phyloP scores from a whole-genome alignment of 2,797 vertebrate species.

The Notoglanidium macrostoma region DNA sequence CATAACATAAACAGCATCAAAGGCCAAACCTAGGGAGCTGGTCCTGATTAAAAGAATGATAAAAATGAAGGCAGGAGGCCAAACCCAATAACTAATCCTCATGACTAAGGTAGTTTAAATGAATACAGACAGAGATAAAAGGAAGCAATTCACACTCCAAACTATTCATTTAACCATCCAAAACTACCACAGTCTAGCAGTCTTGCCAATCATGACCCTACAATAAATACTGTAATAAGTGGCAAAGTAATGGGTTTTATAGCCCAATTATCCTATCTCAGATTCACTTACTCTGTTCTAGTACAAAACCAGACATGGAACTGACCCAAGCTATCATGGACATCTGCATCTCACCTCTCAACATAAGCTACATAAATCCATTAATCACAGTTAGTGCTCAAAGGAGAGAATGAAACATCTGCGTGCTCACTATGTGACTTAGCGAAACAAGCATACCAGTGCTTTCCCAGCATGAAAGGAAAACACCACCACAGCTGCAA shows the following conservation, averaged over 20 bases:
- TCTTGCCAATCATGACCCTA: not conserved
- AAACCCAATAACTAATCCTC: constrained; percentile 2
- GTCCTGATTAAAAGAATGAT: not conserved
- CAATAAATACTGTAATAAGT: constrained; percentile 20
- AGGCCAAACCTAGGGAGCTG: not conserved
- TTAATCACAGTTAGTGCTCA: constrained; percentile 1
- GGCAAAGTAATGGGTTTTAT: constrained; percentile 1
- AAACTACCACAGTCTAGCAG: not conserved
- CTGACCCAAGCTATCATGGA: not conserved
- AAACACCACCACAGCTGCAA: constrained; percentile 15
- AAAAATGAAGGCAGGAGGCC: not conserved
- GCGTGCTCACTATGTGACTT: not conserved
- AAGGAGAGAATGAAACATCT: constrained; percentile 22
- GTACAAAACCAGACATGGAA: not conserved
- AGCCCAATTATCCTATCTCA: constrained; percentile 16
- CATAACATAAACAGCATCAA: not conserved
- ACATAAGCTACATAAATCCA: not conserved
- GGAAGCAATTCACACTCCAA: not conserved
- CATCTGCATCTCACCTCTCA: not conserved
- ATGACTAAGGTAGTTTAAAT: not conserved
- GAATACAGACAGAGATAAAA: not conserved
- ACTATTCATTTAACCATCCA: not conserved
- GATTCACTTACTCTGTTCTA: constrained; percentile 4
- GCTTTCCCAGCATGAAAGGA: not conserved
- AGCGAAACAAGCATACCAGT: not conserved